phyloP scores from a whole-genome alignment of 2,113 vertebrate species.

The Sorex fumeus region DNA sequence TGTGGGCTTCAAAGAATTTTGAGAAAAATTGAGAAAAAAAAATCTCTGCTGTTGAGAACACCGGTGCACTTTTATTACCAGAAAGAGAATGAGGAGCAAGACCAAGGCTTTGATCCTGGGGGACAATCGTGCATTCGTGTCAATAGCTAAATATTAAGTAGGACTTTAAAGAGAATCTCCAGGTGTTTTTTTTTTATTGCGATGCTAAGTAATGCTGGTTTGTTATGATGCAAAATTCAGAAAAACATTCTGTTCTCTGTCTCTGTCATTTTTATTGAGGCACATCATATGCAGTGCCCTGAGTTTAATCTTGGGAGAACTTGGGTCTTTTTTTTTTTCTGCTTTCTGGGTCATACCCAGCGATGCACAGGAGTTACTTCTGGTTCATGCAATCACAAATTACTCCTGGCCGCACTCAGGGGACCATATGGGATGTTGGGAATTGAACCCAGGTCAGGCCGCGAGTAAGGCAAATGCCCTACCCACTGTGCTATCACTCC shows the following conservation, averaged over 20 bases:
- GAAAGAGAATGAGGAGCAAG: not conserved
- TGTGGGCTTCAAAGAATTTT: constrained; percentile 65
- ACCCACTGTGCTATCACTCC: no score
- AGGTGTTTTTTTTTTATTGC: no score
- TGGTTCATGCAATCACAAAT: no score
- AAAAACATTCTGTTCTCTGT: not conserved
- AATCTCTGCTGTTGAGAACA: not conserved
- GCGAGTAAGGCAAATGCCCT: no score
- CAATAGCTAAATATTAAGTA: not conserved
- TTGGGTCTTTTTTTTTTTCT: no score
- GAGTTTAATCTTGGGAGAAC: no score
- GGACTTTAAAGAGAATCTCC: not conserved
- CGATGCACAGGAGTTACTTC: no score
- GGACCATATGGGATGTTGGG: no score
- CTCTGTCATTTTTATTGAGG: not conserved
- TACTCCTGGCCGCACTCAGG: no score
- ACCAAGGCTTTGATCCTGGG: not conserved
- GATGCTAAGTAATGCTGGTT: not conserved
- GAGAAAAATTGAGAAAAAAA: not conserved
- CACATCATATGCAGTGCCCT: no score
- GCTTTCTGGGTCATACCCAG: no score
- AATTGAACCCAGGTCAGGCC: no score
- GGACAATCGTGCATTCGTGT: not conserved
- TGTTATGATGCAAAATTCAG: not conserved
- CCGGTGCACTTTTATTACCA: constrained; percentile 2